Evolutionary conservation across 2,888 invertebrate species (phyloP).

Genomic region (Dynastes maya): DNA sequence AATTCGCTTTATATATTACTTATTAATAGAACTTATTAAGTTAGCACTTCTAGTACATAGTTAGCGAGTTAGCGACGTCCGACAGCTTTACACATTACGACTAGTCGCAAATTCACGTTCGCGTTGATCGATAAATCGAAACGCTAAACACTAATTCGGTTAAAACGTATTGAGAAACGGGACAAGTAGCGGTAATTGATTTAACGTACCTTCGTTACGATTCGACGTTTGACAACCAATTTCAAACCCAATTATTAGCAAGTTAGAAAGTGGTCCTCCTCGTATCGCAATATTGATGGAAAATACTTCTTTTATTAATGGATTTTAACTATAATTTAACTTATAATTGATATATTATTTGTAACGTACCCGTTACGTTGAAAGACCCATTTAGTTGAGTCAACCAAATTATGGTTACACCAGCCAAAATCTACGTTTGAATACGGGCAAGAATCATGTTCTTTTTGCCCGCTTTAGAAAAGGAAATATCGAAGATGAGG

Average conservation of each 20-base stretch:
- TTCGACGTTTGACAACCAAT: constrained; percentile 42
- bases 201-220: constrained; percentile 43
- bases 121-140: constrained; percentile 29
- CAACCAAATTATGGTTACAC: background rate
- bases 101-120: constrained; percentile 8
- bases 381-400: background rate
- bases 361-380: background rate
- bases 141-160: constrained; percentile 23
- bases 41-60: background rate
- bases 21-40: background rate
- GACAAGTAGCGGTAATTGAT: constrained; percentile 34
- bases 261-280: constrained; percentile 12
- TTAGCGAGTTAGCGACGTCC: background rate
- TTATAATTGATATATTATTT: no score
- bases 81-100: background rate
- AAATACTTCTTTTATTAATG: no score
- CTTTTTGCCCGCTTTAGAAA: no score
- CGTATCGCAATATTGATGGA: background rate
- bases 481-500: no score
- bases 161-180: constrained; percentile 37
- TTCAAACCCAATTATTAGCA: constrained; percentile 22
- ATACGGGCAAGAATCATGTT: no score
- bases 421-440: background rate
- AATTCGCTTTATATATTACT: no score
- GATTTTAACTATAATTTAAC: no score